Conservation (phyloP, 2,113 vertebrate genomes). For the Brachyhypopomus gauderio region DNA sequence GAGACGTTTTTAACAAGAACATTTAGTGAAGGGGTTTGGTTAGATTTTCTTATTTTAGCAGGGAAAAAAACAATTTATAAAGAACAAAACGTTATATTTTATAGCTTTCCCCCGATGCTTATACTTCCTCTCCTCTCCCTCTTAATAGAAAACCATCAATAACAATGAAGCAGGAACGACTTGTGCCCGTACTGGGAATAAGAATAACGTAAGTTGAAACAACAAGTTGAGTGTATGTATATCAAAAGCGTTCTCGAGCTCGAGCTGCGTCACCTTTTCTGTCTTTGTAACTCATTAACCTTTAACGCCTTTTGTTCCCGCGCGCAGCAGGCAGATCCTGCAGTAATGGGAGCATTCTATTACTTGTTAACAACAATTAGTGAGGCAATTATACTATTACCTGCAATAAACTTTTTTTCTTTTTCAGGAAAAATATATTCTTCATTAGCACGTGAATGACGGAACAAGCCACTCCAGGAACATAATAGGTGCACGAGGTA, state of each 20-base stretch:
- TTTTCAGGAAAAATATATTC: conserved; percentile 48
- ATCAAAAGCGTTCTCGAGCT: conserved; percentile 60
- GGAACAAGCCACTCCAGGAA: conserved; percentile 39
- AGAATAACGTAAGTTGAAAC: conserved; percentile 51
- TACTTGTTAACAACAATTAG: conserved; percentile 83
- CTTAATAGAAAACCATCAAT: conserved; percentile 40
- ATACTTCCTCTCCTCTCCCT: conserved; percentile 1
- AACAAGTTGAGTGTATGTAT: conserved; percentile 74
- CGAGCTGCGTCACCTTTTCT: conserved; percentile 65
- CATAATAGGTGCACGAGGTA: neutral
- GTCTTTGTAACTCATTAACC: conserved; percentile 76
- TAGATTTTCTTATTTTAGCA: too few species aligned
- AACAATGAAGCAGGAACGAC: conserved; percentile 64
- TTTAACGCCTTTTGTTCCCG: conserved; percentile 67
- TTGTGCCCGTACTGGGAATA: conserved; percentile 56
- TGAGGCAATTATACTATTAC: conserved; percentile 80
- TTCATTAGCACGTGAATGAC: conserved; percentile 73
- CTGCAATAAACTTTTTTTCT: conserved; percentile 74
- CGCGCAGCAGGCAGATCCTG: conserved; percentile 59
- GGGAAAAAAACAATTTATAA: too few species aligned
- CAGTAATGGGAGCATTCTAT: conserved; percentile 74
- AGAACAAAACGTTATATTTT: neutral
- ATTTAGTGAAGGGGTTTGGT: too few species aligned
- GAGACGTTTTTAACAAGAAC: too few species aligned
- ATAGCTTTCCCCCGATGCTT: neutral